Conservation (phyloP, 2,113 vertebrate species). For the Polyodon spathula region DNA sequence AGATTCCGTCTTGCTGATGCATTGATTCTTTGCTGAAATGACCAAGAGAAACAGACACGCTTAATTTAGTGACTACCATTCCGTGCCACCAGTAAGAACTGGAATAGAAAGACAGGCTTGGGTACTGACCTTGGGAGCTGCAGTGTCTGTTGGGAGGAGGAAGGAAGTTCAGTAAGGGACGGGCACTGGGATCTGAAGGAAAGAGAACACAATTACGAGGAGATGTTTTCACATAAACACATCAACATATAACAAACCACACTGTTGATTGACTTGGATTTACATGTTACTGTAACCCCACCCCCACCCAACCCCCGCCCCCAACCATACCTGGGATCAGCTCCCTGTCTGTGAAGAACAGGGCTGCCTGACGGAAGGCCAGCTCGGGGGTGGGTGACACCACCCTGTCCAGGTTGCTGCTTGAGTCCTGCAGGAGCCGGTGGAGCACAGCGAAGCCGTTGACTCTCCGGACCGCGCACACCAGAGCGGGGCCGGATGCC, state of each 20-base stretch:
- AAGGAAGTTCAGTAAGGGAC: constrained; percentile 35
- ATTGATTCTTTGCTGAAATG: constrained; percentile 3
- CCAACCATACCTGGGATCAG: constrained; percentile 36
- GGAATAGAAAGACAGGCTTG: neutral
- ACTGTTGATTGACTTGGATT: neutral
- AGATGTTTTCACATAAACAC: neutral
- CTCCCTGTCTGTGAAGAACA: constrained; percentile 53
- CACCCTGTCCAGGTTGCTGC: constrained; percentile 25
- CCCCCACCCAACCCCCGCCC: no score
- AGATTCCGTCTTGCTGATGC: constrained; percentile 21
- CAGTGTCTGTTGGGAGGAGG: constrained; percentile 28
- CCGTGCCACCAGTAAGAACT: neutral
- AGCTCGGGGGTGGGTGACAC: constrained; percentile 54
- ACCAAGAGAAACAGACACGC: neutral
- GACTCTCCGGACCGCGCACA: constrained; percentile 34
- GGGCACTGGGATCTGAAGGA: constrained; percentile 37
- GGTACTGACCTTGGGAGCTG: constrained; percentile 21
- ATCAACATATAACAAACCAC: no score
- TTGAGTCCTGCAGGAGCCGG: constrained; percentile 22
- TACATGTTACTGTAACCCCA: neutral
- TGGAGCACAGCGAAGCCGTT: constrained; percentile 36
- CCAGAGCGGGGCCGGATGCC: constrained; percentile 36
- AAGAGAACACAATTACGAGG: neutral
- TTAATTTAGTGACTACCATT: no score
- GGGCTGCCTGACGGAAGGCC: constrained; percentile 47